Evolutionary conservation across 2,113 vertebrate species (phyloP).

Genomic region (Podarcis cretensis): DNA sequence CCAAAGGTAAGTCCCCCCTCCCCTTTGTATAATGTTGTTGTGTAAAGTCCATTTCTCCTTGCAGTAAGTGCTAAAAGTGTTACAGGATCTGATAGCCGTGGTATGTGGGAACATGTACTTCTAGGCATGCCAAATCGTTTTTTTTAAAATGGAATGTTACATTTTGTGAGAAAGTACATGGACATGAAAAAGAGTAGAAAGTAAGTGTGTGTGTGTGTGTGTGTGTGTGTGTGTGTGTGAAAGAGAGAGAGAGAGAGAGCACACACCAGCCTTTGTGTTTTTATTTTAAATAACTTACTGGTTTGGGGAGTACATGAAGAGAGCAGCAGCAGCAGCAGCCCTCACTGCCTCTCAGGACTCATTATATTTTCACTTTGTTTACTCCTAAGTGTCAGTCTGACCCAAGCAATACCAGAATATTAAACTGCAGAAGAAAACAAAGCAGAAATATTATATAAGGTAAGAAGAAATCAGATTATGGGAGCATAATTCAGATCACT

Average conservation of each 20-base stretch:
- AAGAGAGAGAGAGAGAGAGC: too few species aligned
- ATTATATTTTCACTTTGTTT: conserved; percentile 38
- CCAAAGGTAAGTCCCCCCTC: background rate
- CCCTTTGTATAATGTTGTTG: background rate
- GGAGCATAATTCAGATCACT: background rate
- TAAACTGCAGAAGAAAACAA: background rate
- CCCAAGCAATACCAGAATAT: conserved; percentile 24
- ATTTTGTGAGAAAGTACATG: background rate
- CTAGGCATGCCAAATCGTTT: background rate
- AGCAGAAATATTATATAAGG: background rate
- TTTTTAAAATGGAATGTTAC: background rate
- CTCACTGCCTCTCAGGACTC: conserved; percentile 3
- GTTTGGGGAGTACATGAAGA: background rate
- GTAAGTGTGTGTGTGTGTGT: background rate
- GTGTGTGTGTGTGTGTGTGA: background rate
- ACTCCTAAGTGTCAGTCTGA: conserved; percentile 29
- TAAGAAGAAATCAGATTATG: background rate
- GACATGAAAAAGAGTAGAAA: background rate
- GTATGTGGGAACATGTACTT: background rate
- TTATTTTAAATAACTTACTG: background rate
- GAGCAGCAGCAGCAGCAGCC: conserved; percentile 6
- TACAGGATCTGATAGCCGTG: background rate
- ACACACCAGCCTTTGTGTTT: background rate
- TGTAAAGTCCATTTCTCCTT: background rate
- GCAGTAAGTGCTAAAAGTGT: background rate